Evolutionary conservation across 2,113 vertebrate species (phyloP).

Genomic region (Syngnathus scovelli): DNA sequence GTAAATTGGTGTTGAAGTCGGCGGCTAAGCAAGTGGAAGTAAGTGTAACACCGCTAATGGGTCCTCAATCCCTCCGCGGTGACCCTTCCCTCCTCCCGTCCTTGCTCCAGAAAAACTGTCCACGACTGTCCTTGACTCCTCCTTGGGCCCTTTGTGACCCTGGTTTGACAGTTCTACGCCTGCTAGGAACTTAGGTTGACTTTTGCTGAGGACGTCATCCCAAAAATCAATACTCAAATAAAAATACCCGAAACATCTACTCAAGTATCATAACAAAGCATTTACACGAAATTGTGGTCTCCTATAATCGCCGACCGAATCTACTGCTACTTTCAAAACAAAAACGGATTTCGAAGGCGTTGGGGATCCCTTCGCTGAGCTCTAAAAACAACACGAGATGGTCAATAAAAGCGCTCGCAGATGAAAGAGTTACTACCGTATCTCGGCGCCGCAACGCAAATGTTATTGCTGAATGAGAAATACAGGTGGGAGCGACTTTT

Average conservation of each 20-base stretch:
- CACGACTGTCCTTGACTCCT: conserved; percentile 66
- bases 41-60: conserved; percentile 63
- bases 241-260: background rate
- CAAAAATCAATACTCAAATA: background rate
- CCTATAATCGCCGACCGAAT: background rate
- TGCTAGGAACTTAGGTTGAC: conserved; percentile 44
- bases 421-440: background rate
- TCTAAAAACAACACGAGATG: conserved; percentile 4
- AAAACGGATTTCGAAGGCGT: background rate
- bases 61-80: conserved; percentile 46
- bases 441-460: background rate
- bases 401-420: conserved; percentile 6
- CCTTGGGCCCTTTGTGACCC: conserved; percentile 53
- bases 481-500: background rate
- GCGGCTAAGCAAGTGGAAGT: conserved; percentile 54
- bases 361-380: background rate
- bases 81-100: conserved; percentile 47
- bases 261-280: background rate
- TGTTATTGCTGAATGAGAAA: conserved; percentile 1
- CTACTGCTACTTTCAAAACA: background rate
- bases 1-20: conserved; percentile 41
- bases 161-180: conserved; percentile 57
- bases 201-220: conserved; percentile 10
- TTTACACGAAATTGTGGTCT: background rate
- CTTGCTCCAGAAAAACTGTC: conserved; percentile 53